Evolutionary conservation across 2,888 invertebrate genomes (phyloP).

Genomic region (Myopa testacea): DNA sequence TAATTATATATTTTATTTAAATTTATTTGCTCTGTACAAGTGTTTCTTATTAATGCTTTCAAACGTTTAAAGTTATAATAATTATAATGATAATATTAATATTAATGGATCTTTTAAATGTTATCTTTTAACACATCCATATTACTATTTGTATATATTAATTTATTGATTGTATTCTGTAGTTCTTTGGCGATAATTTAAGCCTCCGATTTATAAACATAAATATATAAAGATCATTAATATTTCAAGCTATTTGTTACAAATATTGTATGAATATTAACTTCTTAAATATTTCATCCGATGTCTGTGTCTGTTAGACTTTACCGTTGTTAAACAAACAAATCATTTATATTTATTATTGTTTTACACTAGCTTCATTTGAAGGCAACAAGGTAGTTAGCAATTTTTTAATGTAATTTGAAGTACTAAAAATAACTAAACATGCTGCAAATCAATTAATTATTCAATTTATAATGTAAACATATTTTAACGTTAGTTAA

Average conservation of each 20-base stretch:
- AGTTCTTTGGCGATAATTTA: constrained; percentile 67
- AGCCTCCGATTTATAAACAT: constrained; percentile 66
- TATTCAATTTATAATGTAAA: constrained; percentile 27
- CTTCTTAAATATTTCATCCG: constrained; percentile 48
- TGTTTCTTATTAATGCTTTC: constrained; percentile 37
- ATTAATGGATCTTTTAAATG: constrained; percentile 32
- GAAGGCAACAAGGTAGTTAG: constrained; percentile 65
- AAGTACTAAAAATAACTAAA: constrained; percentile 43
- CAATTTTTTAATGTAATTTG: constrained; percentile 44
- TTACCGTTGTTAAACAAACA: constrained; percentile 22
- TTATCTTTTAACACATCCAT: constrained; percentile 32
- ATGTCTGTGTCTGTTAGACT: constrained; percentile 30
- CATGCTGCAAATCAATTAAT: constrained; percentile 17
- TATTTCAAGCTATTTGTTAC: constrained; percentile 47
- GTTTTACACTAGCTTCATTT: constrained; percentile 63
- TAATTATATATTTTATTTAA: background rate
- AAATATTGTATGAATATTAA: constrained; percentile 48
- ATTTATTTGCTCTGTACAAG: constrained; percentile 37
- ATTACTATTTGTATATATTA: constrained; percentile 36
- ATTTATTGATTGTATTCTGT: constrained; percentile 51
- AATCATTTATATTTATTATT: background rate
- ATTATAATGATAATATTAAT: constrained; percentile 16
- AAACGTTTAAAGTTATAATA: constrained; percentile 22
- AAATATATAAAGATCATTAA: constrained; percentile 48
- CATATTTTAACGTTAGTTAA: constrained; percentile 40